phyloP scores from a whole-genome alignment of 2,113 vertebrate species.

The Mixornis gularis region DNA sequence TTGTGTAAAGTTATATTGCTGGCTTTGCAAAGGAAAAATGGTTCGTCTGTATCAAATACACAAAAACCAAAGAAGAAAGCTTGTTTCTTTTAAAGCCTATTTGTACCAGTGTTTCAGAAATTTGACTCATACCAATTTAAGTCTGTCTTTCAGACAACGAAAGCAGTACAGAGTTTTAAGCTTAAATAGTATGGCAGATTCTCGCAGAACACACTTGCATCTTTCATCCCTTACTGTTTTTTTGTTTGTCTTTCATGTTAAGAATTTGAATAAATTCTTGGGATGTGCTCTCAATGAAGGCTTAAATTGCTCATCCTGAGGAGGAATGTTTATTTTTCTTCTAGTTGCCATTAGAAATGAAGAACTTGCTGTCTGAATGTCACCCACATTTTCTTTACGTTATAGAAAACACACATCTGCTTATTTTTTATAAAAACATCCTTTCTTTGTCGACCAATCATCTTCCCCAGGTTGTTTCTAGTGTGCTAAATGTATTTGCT shows the following conservation, averaged over 20 bases:
- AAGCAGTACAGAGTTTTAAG: background rate
- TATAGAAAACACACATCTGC: background rate
- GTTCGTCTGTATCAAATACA: background rate
- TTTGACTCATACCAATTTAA: fast-evolving
- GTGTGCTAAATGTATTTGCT: background rate
- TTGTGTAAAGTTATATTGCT: background rate
- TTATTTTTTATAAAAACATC: background rate
- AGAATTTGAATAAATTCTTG: background rate
- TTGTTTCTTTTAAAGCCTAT: background rate
- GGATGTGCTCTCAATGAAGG: background rate
- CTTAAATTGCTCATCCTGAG: background rate
- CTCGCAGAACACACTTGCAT: background rate
- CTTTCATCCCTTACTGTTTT: background rate
- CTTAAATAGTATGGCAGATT: background rate
- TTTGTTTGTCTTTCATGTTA: background rate
- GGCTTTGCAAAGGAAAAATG: background rate
- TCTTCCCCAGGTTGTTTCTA: background rate
- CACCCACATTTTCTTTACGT: background rate
- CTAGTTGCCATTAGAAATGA: background rate
- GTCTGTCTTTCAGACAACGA: background rate
- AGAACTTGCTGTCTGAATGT: background rate
- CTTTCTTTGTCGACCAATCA: background rate
- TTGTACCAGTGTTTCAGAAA: background rate
- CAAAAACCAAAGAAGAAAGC: background rate
- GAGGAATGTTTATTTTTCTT: background rate